Conservation (phyloP, 1,140 invertebrate species). For the Metaphire vulgaris region DNA sequence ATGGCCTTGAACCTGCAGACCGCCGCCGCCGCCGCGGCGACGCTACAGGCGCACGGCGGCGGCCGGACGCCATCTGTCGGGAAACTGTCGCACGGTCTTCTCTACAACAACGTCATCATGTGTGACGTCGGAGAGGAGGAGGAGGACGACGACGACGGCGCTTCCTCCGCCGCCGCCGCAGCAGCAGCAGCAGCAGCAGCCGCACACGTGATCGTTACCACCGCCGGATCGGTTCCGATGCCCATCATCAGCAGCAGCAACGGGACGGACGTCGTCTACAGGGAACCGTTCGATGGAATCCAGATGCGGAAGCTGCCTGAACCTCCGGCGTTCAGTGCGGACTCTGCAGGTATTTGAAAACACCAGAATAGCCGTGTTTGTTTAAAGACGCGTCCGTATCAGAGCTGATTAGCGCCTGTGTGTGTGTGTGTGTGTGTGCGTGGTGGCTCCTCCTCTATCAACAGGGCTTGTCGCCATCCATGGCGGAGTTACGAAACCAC, state of each 20-base stretch:
- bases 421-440: too few relatives aligned
- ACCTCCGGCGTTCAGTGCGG: constrained; percentile 34
- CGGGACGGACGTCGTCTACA: constrained; percentile 57
- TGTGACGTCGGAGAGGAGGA: not conserved
- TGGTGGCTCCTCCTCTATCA: too few relatives aligned
- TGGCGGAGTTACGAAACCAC: too few relatives aligned
- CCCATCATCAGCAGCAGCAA: not conserved
- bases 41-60: too few relatives aligned
- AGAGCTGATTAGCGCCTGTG: too few relatives aligned
- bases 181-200: too few relatives aligned
- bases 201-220: too few relatives aligned
- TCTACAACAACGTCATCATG: not conserved
- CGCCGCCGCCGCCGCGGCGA: too few relatives aligned
- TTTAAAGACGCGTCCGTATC: too few relatives aligned
- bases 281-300: constrained; percentile 59
- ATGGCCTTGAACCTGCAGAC: not conserved
- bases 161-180: too few relatives aligned
- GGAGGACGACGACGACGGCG: not conserved
- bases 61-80: not conserved
- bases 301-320: constrained; percentile 41
- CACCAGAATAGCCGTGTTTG: too few relatives aligned
- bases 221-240: not conserved
- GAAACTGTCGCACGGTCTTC: not conserved
- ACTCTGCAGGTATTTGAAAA: constrained; percentile 38
- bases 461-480: too few relatives aligned